These are phyloP conservation scores for Cryptocephalus moraei DNA, from an alignment of 2,888 invertebrate species.

Conservation along the genomic window DNA sequence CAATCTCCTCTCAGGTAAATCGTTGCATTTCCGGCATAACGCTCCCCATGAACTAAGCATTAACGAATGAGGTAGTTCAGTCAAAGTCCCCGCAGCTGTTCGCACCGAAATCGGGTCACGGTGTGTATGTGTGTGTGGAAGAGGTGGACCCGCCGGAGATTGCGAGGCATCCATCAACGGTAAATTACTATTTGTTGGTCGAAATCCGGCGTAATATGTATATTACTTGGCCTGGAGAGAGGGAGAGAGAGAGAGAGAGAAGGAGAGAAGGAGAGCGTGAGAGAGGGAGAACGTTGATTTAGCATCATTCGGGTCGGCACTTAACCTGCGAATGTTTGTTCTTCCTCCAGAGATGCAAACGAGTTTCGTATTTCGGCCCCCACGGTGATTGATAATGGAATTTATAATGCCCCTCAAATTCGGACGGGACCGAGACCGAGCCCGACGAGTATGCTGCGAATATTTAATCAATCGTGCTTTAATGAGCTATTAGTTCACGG, in stretches of 20 bases:
- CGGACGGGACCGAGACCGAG: no score
- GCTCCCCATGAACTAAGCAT: no score
- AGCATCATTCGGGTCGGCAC: constrained; percentile 14
- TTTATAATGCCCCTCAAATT: constrained; percentile 1
- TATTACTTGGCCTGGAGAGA: neutral
- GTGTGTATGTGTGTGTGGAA: neutral
- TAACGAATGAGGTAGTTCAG: no score
- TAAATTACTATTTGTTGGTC: constrained; percentile 12
- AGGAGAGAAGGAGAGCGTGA: neutral
- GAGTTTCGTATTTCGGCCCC: constrained; percentile 4
- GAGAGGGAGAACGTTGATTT: constrained; percentile 13
- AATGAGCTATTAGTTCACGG: no score
- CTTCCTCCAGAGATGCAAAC: constrained; percentile 6
- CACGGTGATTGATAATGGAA: constrained; percentile 8
- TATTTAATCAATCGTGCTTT: no score
- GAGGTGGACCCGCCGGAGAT: constrained; percentile 15
- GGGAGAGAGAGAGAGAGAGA: no score
- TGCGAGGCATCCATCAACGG: constrained; percentile 13
- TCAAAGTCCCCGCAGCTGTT: no score
- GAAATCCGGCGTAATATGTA: constrained; percentile 15
- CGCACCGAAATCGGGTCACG: no score
- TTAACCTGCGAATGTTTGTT: constrained; percentile 18
- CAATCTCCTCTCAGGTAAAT: no score
- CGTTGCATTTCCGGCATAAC: no score
- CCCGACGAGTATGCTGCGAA: no score